phyloP scores from a whole-genome alignment of 2,888 invertebrate genomes.

The Loripinus fragilis region DNA sequence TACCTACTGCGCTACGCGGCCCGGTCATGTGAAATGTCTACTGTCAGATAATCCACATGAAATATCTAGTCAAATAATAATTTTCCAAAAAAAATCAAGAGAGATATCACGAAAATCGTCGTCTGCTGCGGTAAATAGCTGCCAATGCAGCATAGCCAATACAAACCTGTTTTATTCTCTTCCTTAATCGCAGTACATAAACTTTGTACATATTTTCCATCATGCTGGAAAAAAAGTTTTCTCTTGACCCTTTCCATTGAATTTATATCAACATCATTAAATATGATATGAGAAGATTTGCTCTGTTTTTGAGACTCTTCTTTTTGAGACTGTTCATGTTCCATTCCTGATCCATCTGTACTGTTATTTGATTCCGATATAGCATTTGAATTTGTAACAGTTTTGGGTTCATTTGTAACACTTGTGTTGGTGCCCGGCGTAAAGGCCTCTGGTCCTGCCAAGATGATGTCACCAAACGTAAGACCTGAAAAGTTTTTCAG shows the following conservation, averaged over 20 bases:
- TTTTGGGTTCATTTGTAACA: too few relatives aligned
- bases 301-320: neutral
- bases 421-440: neutral
- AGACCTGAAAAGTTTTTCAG: slow-evolving; percentile 38
- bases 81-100: too few relatives aligned
- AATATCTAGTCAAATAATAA: too few relatives aligned
- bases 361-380: neutral
- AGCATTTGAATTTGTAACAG: slow-evolving; percentile 14
- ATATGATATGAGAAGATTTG: neutral
- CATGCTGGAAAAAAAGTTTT: slow-evolving; percentile 54
- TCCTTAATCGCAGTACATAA: slow-evolving; percentile 61
- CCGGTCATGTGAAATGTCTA: too few relatives aligned
- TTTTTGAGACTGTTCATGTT: too few relatives aligned
- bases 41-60: too few relatives aligned
- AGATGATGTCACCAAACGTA: slow-evolving; percentile 45
- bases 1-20: too few relatives aligned
- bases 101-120: too few relatives aligned
- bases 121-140: too few relatives aligned
- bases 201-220: slow-evolving; percentile 53
- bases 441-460: slow-evolving; percentile 35
- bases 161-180: slow-evolving; percentile 60
- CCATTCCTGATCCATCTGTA: neutral
- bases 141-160: too few relatives aligned
- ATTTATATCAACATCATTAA: neutral
- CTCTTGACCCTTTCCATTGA: slow-evolving; percentile 15